Evolutionary conservation across 92 coral and sea anemone genomes (phyloP), one percentile per base, ranked within the genome.

Genomic region (Bergia sp.): DNA sequence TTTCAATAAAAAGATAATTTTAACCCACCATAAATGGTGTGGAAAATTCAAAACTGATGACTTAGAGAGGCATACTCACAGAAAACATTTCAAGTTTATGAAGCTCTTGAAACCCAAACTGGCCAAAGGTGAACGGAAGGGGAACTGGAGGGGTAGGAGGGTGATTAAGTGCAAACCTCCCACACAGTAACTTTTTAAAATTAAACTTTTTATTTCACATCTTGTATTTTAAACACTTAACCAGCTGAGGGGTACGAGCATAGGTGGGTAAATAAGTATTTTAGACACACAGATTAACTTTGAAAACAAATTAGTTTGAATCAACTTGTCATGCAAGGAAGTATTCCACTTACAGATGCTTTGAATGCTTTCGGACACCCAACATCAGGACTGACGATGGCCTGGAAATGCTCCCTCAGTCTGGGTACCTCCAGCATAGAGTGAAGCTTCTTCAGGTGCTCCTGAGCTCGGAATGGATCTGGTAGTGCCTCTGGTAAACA

Each of bases 321-420:
- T 20, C 18, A 61, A 21, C 36, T 29, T 72, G 41, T 5, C 16
- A 20, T 78, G 61, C 39, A 20, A 37, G 13, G 16, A 53, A 44
- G 50, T 76, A 76, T 0, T 49, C 16, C 11, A 90, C 96, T 65
- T 76, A 97, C 99, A 91, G 91, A 96, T 45, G 99, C 97, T 76
- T 94, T 93, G 80, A 93, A 93, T 36, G 96, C 98, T 79, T 91
- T 93, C n/a, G 98, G 90, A 87, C 99, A 97, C 9, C 94, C 98
- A 20, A 90, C 86, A 66, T 93, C 90, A 50, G 95, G 90, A 67
- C 90, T 88, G 82, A 97, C 86, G 74, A 96, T 90, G 44, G 90
- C 90, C 65, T 86, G 96, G 76, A 97, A 86, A 73, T 92, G 85
- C 7, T 94, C 95, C 67, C 90, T 92, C 37, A 95, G 88, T 23